phyloP scores from a whole-genome alignment of 2,113 vertebrate genomes.

The Odontesthes bonariensis region DNA sequence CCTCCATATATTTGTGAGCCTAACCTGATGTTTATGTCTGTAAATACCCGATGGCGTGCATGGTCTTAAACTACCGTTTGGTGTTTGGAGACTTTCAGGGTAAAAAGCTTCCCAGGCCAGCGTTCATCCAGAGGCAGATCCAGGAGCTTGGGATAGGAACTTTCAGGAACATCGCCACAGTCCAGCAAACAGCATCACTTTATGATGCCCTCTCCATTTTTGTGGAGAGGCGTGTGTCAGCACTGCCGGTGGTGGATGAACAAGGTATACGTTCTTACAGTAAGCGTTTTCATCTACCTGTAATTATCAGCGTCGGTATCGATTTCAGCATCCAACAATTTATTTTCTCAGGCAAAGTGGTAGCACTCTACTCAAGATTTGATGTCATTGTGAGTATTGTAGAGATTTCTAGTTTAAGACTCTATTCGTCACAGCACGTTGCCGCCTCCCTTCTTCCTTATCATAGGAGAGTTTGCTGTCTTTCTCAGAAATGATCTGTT shows the following conservation, averaged over 20 bases:
- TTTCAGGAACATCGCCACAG: constrained; percentile 89
- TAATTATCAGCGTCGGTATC: background rate
- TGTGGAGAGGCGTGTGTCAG: constrained; percentile 93
- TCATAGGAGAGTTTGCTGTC: background rate
- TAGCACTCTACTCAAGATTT: constrained; percentile 94
- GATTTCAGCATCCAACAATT: background rate
- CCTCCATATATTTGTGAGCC: constrained; percentile 90
- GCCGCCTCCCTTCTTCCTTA: background rate
- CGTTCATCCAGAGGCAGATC: constrained; percentile 86
- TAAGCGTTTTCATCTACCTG: background rate
- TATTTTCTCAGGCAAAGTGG: constrained; percentile 86
- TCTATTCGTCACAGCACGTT: background rate
- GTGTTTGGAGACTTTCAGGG: constrained; percentile 74
- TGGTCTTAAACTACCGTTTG: background rate
- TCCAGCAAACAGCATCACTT: constrained; percentile 86
- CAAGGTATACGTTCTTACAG: constrained; percentile 73
- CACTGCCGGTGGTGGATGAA: constrained; percentile 90
- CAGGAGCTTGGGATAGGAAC: constrained; percentile 92
- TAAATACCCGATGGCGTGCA: background rate
- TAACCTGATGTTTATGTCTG: background rate
- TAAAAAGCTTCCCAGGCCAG: constrained; percentile 85
- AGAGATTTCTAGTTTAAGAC: accelerated
- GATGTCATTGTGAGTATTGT: constrained; percentile 94
- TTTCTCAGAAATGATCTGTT: constrained; percentile 1
- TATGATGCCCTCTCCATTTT: constrained; percentile 91